Percentiles rank a stretch among this genome's conserved stretches.
phyloP scores from a whole-genome alignment of 2,797 vertebrate species.

The Lithobates sylvaticus region DNA sequence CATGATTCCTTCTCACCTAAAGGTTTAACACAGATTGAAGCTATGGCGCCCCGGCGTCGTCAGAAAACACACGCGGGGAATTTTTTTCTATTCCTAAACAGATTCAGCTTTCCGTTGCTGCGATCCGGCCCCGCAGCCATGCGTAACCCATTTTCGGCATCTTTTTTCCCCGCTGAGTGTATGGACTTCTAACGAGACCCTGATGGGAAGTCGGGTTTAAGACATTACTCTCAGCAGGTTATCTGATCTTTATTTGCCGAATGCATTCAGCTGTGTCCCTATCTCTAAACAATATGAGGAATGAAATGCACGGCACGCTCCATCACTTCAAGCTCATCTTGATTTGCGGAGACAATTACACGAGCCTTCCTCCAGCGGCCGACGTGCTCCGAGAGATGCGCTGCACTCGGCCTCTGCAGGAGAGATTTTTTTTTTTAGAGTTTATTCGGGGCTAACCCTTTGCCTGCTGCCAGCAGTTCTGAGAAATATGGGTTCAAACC shows the following conservation, averaged over 20 bases:
- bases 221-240: slow-evolving; percentile 78
- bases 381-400: slow-evolving; percentile 1
- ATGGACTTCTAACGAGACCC: slow-evolving; percentile 77
- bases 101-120: slow-evolving; percentile 71
- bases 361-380: slow-evolving; percentile 53
- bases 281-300: slow-evolving; percentile 78
- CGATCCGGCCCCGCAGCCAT: slow-evolving; percentile 70
- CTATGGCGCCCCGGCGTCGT: neutral
- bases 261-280: slow-evolving; percentile 77
- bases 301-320: slow-evolving; percentile 75
- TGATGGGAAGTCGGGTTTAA: slow-evolving; percentile 76
- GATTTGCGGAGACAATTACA: slow-evolving; percentile 72
- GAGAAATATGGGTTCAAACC: neutral
- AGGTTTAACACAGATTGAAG: slow-evolving; percentile 4
- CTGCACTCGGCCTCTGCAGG: slow-evolving; percentile 41
- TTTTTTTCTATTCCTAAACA: slow-evolving; percentile 70
- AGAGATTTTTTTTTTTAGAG: slow-evolving; percentile 4
- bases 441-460: slow-evolving; percentile 3
- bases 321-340: slow-evolving; percentile 73
- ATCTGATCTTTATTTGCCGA: slow-evolving; percentile 79
- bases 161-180: slow-evolving; percentile 70
- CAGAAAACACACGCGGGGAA: slow-evolving; percentile 41
- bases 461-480: neutral
- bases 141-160: slow-evolving; percentile 71
- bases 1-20: neutral